Evolutionary conservation across 2,113 vertebrate species (phyloP), one percentile per base, ranked within the genome.

Genomic region (Nothobranchius furzeri): DNA sequence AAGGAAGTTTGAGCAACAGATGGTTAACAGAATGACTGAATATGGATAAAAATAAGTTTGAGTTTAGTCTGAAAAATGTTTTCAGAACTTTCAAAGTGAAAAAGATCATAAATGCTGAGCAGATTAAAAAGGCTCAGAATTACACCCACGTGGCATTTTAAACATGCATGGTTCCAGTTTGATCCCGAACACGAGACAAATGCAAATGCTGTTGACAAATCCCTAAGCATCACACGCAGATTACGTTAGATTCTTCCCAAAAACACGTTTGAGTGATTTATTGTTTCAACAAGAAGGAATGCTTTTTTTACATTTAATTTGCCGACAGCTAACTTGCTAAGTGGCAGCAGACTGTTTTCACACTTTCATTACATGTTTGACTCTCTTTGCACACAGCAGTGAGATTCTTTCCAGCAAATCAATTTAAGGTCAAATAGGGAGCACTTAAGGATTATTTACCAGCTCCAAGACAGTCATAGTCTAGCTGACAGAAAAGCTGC

Each of bases 401-500:
- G 8, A 74, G 70, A 86, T 85, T 85, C 86, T 75, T 71, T 64
- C 57, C 66, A 36, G 17, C 36, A 1, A 68, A 84, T 85, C 70
- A 79, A 77, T 81, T 47, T 60, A 70, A 59, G 87, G 78, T 90
- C 84, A 85, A 68, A 76, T 57, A 56, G 50, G 68, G 77, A 89
- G 81, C 82, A 87, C 68, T 78, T 67, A 73, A 71, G 80, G 82
- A 87, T 86, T 86, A 86, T 82, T 83, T 85, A 75, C 62, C 47
- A 70, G 78, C 66, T 56, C 66, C n/a, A 70, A 75, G 74, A 71
- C 68, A 72, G 70, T 71, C 81, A 65, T 73, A 64, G 60, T 68
- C 57, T 46, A 37, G 54, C 83, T 79, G 79, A 82, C 20, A 79
- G 81, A 76, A 70, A 81, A 65, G 70, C 78, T 83, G 64, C 52